A percentile compares a stretch with the other conserved stretches of the same genome.
Conservation (phyloP, 2,888 invertebrate genomes). For the Sarcophaga caerulescens region DNA sequence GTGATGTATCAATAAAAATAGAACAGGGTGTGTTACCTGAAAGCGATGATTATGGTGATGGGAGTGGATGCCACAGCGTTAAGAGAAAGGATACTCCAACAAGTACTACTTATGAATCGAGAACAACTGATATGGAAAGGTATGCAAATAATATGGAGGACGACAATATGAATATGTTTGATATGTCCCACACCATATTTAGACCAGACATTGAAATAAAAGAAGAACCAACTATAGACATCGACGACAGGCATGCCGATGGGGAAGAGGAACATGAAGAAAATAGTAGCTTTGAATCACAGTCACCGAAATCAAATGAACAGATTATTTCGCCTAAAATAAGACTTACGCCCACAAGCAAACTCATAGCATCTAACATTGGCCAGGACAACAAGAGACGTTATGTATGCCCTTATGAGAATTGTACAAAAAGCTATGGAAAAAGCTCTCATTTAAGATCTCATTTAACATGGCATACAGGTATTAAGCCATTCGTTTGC, state of each 20-base stretch:
- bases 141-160: background rate
- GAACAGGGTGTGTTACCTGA: slow-evolving; percentile 64
- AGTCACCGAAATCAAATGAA: background rate
- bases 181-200: slow-evolving; percentile 39
- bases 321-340: slow-evolving; percentile 70
- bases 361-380: slow-evolving; percentile 71
- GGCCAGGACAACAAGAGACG: slow-evolving; percentile 71
- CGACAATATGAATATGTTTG: slow-evolving; percentile 16
- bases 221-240: slow-evolving; percentile 72
- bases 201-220: slow-evolving; percentile 70
- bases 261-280: slow-evolving; percentile 14
- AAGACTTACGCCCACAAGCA: slow-evolving; percentile 76
- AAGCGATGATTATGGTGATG: slow-evolving; percentile 50
- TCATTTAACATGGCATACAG: slow-evolving; percentile 80
- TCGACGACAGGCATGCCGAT: slow-evolving; percentile 69
- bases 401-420: slow-evolving; percentile 76
- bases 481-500: slow-evolving; percentile 78
- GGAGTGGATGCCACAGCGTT: slow-evolving; percentile 42
- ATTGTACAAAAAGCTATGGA: slow-evolving; percentile 78
- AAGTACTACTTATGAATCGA: slow-evolving; percentile 24
- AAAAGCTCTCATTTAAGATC: slow-evolving; percentile 79
- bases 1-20: slow-evolving; percentile 62
- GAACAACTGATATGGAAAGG: slow-evolving; percentile 12
- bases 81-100: background rate
- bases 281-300: background rate